Evolutionary conservation across 2,113 vertebrate species (phyloP), one percentile per base, ranked within the genome.

Genomic region (Nipponia nippon): DNA sequence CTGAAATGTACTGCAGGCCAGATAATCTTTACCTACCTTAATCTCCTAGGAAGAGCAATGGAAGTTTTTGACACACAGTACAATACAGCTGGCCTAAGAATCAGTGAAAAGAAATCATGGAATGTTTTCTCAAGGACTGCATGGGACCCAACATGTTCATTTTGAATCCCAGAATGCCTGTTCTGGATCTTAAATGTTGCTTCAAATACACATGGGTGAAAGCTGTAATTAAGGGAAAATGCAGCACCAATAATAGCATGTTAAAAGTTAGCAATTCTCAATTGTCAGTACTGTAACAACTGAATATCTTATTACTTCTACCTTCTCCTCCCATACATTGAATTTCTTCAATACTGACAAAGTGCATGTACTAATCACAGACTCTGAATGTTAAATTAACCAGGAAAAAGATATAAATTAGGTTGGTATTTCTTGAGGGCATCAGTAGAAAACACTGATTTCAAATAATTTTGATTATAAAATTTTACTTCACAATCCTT

Each of bases 401-500:
- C 73, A 86, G 92, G 75, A 94, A 96, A 96, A 91, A 73, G 1
- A 94, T 78, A 87, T 21, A 91, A 97, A 97, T 95, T 83, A 87
- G n/a, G 73, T 87, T 87, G 67, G 30, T 91, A 72, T 95, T 97
- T 97, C 95, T 94, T 44, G 80, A 90, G 96, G 96, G 80, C 90
- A 95, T 95, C 95, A 89, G 62, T 91, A 92, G 95, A 97, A 97
- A 97, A 98, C 94, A 98, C 88, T 91, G 14, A 96, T 97, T 97
- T 97, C 95, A 97, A 94, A 97, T 96, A 78, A 91, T 90, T 93
- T 97, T 97, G 72, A 88, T 89, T 98, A 97, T 83, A 98, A 97
- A 98, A 97, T 94, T 98, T 98, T 98, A 98, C 97, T 97, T 97
- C 95, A 96, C 89, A 97, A 97, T 97, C 91, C 95, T 97, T 97